These are phyloP conservation scores for Dynastes grantii DNA, from an alignment of 2,888 invertebrate genomes.

Conservation along the genomic window DNA sequence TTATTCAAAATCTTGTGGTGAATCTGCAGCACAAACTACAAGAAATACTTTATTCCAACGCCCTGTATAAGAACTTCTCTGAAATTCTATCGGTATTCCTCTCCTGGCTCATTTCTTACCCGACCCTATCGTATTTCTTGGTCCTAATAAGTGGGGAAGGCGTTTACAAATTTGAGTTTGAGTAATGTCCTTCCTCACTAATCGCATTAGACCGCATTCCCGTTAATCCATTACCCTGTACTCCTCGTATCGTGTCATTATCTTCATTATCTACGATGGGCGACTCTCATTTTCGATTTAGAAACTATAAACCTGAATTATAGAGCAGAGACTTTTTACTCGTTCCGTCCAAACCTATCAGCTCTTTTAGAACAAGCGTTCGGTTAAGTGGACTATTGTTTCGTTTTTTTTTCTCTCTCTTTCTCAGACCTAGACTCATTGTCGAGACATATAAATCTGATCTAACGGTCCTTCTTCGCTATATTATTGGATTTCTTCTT, in stretches of 20 bases:
- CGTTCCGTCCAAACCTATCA: not conserved
- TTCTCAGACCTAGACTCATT: not conserved
- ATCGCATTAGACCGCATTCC: constrained; percentile 38
- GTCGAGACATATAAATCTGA: constrained; percentile 11
- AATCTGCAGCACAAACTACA: too few species aligned
- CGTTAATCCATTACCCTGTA: constrained; percentile 46
- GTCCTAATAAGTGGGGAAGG: constrained; percentile 21
- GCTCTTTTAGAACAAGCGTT: not conserved
- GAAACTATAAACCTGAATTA: constrained; percentile 36
- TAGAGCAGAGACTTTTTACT: not conserved
- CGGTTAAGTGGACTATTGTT: not conserved
- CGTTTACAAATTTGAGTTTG: constrained; percentile 44
- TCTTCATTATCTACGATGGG: constrained; percentile 13
- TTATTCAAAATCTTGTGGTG: too few species aligned
- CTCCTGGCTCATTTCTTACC: not conserved
- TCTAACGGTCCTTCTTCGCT: not conserved
- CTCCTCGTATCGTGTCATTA: constrained; percentile 20
- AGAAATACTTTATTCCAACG: too few species aligned
- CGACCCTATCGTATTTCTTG: not conserved
- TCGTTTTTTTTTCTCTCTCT: too few species aligned
- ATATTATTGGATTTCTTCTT: not conserved
- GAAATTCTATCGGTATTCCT: not conserved
- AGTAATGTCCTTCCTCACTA: constrained; percentile 45
- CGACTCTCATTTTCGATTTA: not conserved
- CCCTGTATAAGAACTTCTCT: too few species aligned